Evolutionary conservation across 1,140 invertebrate species (phyloP).

Genomic region (Heliothis subflexa): DNA sequence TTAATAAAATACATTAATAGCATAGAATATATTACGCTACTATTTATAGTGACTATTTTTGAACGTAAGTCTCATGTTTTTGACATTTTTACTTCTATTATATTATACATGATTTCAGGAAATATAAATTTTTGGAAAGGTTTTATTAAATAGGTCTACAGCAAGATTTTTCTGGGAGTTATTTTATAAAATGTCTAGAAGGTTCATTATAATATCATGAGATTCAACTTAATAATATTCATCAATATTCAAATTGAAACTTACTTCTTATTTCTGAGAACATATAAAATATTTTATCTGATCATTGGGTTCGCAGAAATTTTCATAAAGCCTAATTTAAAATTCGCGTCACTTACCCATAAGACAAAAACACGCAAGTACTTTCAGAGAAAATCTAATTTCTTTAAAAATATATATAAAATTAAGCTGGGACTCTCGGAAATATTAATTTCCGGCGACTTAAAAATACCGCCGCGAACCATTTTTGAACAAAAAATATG

Average conservation of each 20-base stretch:
- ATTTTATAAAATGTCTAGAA: no score
- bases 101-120: no score
- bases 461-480: slow-evolving; percentile 40
- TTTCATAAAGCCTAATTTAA: background rate
- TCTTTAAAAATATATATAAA: slow-evolving; percentile 27
- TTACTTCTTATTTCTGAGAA: background rate
- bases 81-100: no score
- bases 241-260: background rate
- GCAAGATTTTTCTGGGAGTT: no score
- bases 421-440: slow-evolving; percentile 43
- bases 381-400: slow-evolving; percentile 25
- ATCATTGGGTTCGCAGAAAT: background rate
- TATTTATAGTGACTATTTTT: no score
- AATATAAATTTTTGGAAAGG: no score
- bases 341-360: slow-evolving; percentile 17
- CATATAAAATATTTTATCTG: background rate
- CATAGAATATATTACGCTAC: no score
- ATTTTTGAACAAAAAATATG: slow-evolving; percentile 40
- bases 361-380: slow-evolving; percentile 23
- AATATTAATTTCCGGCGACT: slow-evolving; percentile 48
- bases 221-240: background rate
- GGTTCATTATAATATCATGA: no score
- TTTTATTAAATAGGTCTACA: no score
- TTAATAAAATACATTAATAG: no score
- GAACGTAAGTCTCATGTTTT: no score